phyloP scores from a whole-genome alignment of 2,888 invertebrate species.

The Toxonevra muliebris region DNA sequence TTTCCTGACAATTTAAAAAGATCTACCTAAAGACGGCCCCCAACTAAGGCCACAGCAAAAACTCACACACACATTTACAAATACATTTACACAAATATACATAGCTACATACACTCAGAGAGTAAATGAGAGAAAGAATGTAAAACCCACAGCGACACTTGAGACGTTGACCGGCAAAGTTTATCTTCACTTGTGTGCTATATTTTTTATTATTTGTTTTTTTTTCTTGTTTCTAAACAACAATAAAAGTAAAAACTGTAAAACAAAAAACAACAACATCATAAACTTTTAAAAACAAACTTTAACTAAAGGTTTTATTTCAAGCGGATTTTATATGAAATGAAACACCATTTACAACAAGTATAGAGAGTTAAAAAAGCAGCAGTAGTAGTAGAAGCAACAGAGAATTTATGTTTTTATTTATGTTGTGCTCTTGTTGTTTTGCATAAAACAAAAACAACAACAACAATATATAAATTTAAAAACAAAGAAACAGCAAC shows the following conservation, averaged over 20 bases:
- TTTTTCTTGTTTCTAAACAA: background rate
- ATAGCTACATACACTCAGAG: background rate
- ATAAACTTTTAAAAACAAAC: slow-evolving; percentile 6
- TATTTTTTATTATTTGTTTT: slow-evolving; percentile 5
- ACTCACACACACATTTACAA: background rate
- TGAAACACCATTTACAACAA: background rate
- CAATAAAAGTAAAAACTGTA: slow-evolving; percentile 3
- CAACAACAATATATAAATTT: background rate
- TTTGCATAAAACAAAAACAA: background rate
- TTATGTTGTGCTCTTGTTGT: background rate
- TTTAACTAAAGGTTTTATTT: background rate
- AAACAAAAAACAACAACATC: slow-evolving; percentile 17
- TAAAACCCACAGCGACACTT: slow-evolving; percentile 21
- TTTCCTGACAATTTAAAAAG: background rate
- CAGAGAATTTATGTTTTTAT: background rate
- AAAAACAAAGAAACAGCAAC: too few relatives aligned
- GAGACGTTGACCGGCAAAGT: slow-evolving; percentile 16
- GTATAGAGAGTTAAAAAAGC: too few relatives aligned
- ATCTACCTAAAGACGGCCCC: too few relatives aligned
- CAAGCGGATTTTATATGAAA: background rate
- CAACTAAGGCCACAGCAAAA: background rate
- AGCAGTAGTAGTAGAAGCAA: too few relatives aligned
- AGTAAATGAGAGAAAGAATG: background rate
- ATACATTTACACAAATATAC: background rate
- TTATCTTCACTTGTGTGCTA: too few relatives aligned